Evolutionary conservation across 2,888 invertebrate genomes (phyloP), one percentile per base, ranked within the genome.

Genomic region (Pristionchus arcanus): DNA sequence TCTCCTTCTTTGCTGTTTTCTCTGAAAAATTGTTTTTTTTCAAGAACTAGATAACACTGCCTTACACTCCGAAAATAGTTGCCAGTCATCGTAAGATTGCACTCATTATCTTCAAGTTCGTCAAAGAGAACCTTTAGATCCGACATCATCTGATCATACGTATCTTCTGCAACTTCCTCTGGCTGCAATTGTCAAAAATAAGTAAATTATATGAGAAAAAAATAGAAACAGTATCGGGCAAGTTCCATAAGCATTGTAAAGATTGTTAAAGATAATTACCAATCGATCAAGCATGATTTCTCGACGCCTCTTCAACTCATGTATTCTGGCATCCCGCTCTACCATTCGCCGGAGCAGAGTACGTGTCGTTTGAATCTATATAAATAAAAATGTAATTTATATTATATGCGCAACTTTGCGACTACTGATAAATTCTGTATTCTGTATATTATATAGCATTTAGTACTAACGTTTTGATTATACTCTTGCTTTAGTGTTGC

Each of bases 311-410:
- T 55, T 53, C 25, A 88, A 21, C 3, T 88, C 74, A 15, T 53
- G 25, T 21, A 74, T 34, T 34, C 87, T 42, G 5, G 53, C 34
- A 25, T 88, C 87, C 34, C 71, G 28, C n/a, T 88, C 87, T 1
- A 88, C 34, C 53, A 88, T 88, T 34, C 87, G 49, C 25, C 55
- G 53, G 25, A 88, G 87, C n/a, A 88, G 42, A 16, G 87, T 88
- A 3, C 74, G 28, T 2, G 87, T 74, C 2, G 25, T 88, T 34
- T 88, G 74, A 31, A 88, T 53, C 74, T 88, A 25, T 16, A 55
- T 53, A 21, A 1, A n/a, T 53, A 16, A 53, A 7, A 25, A 37
- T 74, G 0, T 34, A 28, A 1, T 2, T 74, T 34, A 74, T n/a
- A n/a, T n/a, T n/a, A n/a, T n/a, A n/a, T n/a, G n/a, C n/a, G n/a